Base-by-base conservation (phyloP, 1,140 invertebrate species). In the Papilio machaon region DNA sequence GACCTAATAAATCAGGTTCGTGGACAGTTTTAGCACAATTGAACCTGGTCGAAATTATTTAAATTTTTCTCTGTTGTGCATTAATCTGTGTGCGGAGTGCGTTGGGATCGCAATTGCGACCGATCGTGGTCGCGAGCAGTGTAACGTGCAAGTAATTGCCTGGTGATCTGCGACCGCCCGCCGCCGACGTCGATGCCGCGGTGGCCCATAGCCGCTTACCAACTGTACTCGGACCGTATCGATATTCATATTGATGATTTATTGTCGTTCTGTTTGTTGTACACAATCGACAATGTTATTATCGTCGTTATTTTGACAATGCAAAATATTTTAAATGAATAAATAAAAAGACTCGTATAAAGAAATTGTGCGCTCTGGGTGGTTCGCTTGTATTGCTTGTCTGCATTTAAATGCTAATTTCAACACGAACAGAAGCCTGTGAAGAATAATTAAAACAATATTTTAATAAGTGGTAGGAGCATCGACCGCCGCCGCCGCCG, bases 141-240 rank as follows among this genome's bases (percentile, higher is more conserved):
- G 83, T 82, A 84, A 81, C 82, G 81, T 64, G 79, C 75, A 82
- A 82, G 73, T 83, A 85, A 86, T 86, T 85, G 84, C 80, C 82
- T 73, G 82, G 83, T 84, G 81, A 88, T 88, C 87, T 87, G 82
- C 82, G 83, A 64, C 82, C 81, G 82, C 81, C 38, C 17, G 30
- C 76, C 54, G 54, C 52, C n/a, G 76, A 3, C 13, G 54, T 17
- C 76, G 38, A 4, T 7, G 38, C 38, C 54, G 54, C 52, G n/a
- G 76, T 15, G 23, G 52, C 52, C n/a, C 76, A 43, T 6, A 2
- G 13, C 23, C 76, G 38, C 30, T 35, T 38, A 15, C 11, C 11
- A 70, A 64, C 60, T 30, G 19, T 17, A 54, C 30, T 15, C 30
- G 13, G 60, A 5, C 19, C 5, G 4, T 70, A 79, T 79, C 60